These are phyloP conservation scores for Timandra comae DNA, from an alignment of 2,888 invertebrate genomes.

Conservation along the genomic window DNA sequence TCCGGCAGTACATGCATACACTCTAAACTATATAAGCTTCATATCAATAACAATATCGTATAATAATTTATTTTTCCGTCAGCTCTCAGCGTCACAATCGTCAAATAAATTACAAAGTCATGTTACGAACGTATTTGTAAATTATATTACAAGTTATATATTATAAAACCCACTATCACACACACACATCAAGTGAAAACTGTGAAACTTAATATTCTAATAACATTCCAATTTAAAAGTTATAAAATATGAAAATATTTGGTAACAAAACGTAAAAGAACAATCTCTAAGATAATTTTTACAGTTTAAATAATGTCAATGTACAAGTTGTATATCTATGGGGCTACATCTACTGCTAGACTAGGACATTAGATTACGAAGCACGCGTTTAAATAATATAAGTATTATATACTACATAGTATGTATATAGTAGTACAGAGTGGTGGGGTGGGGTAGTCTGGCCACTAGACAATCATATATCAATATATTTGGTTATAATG, in stretches of 20 bases:
- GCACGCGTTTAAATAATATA: constrained; percentile 13
- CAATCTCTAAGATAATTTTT: constrained; percentile 26
- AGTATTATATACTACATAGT: constrained; percentile 10
- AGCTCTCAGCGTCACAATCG: no score
- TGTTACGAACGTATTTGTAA: no score
- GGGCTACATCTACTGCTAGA: constrained; percentile 44
- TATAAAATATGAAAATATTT: constrained; percentile 68
- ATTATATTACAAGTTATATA: no score
- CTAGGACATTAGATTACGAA: constrained; percentile 31
- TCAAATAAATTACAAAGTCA: no score
- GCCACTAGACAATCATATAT: constrained; percentile 73
- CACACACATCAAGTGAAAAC: not conserved
- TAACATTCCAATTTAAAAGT: constrained; percentile 7
- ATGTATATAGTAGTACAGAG: constrained; percentile 11
- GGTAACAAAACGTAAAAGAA: constrained; percentile 69
- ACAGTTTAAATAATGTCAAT: constrained; percentile 25
- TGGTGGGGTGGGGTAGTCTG: constrained; percentile 25
- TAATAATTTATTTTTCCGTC: no score
- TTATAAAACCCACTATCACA: not conserved
- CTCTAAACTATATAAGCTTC: no score
- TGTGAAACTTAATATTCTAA: constrained; percentile 1
- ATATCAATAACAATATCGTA: no score
- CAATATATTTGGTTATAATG: no score
- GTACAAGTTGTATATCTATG: constrained; percentile 48
- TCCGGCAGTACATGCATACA: no score